These are phyloP conservation scores for Anoplophora glabripennis DNA, from an alignment of 1,140 invertebrate species.

Conservation along the genomic window DNA sequence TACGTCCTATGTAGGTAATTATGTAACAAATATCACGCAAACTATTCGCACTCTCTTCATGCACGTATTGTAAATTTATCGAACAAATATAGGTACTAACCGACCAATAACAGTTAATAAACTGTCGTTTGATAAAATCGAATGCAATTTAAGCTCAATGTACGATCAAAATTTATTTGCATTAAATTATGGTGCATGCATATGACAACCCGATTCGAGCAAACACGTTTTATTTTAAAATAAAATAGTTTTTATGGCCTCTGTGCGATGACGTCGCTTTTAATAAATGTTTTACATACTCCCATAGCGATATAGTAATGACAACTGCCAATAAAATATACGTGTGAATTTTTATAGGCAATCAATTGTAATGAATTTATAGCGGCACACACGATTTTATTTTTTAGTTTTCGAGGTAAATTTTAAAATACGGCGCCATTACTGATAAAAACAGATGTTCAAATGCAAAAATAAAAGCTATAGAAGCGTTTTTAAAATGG, in stretches of 20 bases:
- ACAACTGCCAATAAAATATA: slow-evolving; percentile 6
- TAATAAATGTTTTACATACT: slow-evolving; percentile 19
- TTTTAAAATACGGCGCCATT: too few relatives aligned
- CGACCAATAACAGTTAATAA: too few relatives aligned
- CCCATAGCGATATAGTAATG: slow-evolving; percentile 1
- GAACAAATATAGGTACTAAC: too few relatives aligned
- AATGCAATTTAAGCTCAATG: slow-evolving; percentile 13
- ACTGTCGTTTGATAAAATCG: slow-evolving; percentile 14
- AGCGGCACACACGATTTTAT: not conserved
- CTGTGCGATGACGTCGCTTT: slow-evolving; percentile 9
- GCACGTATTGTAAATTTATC: too few relatives aligned
- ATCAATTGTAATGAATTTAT: slow-evolving; percentile 11
- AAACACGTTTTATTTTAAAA: slow-evolving; percentile 18
- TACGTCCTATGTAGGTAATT: too few relatives aligned
- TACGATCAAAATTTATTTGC: slow-evolving; percentile 18
- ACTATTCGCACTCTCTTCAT: too few relatives aligned
- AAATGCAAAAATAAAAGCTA: not conserved
- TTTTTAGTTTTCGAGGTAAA: too few relatives aligned
- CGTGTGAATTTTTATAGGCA: slow-evolving; percentile 1
- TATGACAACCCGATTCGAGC: slow-evolving; percentile 11
- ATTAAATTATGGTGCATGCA: slow-evolving; percentile 19
- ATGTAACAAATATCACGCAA: too few relatives aligned
- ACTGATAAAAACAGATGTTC: too few relatives aligned
- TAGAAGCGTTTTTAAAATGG: not conserved
- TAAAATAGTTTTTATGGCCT: slow-evolving; percentile 16